Base-by-base conservation (phyloP, 1,140 invertebrate species). In the Batillaria attramentaria region DNA sequence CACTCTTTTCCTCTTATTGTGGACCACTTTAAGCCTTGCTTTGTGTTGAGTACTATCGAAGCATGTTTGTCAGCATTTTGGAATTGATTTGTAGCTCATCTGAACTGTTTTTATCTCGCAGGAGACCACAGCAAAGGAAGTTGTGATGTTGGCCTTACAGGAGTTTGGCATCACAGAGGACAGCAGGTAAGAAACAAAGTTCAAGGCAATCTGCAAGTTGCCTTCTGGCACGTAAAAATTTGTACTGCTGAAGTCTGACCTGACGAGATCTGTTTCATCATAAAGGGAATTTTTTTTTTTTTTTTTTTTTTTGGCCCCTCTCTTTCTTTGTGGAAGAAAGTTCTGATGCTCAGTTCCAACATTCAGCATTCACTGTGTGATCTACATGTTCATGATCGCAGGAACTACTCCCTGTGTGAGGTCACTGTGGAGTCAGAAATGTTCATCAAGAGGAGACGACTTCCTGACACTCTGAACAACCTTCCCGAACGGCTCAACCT, bases 91-190 rank as follows among this genome's bases (percentile, higher is more conserved):
- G n/a, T n/a, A n/a, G n/a, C n/a, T n/a, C n/a, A n/a, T n/a, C n/a
- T n/a, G n/a, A n/a, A n/a, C n/a, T 57, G 50, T 75, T 41, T 54
- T 6, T 33, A 3, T 54, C 66, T 81, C 87, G 0, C 72, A 92
- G 93, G 98, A 99, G 91, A 99, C 98, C 3, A 99, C 97, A 37
- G 97, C 98, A 0, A 95, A 97, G 87, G 97, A 99, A 92, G 97
- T 99, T 68, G 97, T 99, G 0, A 99, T 99, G 97, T 92, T 99
- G 78, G 95, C 98, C 1, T 92, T 99, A 43, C 96, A 97, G 89
- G 98, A 99, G 90, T 99, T 99, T 92, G 96, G 97, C 65, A 97
- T 99, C 77, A 96, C 96, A 57, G 97, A 98, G 84, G 95, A 96
- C 2, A 88, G 89, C 83, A 87, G 90, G 89, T 90, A 72, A 50